phyloP scores from a whole-genome alignment of 2,888 invertebrate species.

The Pinctada fucata region DNA sequence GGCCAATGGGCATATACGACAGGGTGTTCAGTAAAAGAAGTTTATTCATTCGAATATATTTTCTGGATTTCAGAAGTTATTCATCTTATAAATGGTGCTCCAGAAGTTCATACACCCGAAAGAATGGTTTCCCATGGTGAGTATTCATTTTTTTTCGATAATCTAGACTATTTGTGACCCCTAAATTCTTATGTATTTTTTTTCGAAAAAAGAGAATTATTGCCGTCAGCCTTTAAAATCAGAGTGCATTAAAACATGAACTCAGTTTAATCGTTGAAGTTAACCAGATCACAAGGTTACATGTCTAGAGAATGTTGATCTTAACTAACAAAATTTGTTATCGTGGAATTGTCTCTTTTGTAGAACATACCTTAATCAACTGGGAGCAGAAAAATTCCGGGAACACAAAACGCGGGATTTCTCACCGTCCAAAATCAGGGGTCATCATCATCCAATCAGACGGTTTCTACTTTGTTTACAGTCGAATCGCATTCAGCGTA shows the following conservation, averaged over 20 bases:
- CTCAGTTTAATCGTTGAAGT: too few species aligned
- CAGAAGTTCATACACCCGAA: neutral
- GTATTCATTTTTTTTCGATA: neutral
- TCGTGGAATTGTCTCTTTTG: neutral
- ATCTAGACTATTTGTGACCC: too few species aligned
- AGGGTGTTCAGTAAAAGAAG: too few species aligned
- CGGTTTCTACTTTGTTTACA: constrained; percentile 26
- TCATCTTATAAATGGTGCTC: constrained; percentile 4
- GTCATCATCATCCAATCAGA: constrained; percentile 1
- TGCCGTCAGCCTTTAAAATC: too few species aligned
- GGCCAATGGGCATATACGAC: too few species aligned
- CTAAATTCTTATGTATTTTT: too few species aligned
- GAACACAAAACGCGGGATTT: neutral
- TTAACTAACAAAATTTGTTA: too few species aligned
- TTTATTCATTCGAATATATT: too few species aligned
- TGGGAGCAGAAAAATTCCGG: constrained; percentile 18
- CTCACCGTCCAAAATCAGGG: neutral
- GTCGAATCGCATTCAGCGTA: constrained; percentile 21
- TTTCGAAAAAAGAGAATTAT: too few species aligned
- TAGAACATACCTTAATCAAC: constrained; percentile 3
- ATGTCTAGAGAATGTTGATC: too few species aligned
- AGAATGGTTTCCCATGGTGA: neutral
- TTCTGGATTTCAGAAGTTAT: constrained; percentile 7
- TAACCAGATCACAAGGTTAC: too few species aligned
- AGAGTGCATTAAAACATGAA: too few species aligned